A percentile compares a stretch with the other conserved stretches of the same genome.
These are phyloP conservation scores for Centroberyx gerrardi DNA, from an alignment of 2,797 vertebrate genomes.

Conservation along the genomic window DNA sequence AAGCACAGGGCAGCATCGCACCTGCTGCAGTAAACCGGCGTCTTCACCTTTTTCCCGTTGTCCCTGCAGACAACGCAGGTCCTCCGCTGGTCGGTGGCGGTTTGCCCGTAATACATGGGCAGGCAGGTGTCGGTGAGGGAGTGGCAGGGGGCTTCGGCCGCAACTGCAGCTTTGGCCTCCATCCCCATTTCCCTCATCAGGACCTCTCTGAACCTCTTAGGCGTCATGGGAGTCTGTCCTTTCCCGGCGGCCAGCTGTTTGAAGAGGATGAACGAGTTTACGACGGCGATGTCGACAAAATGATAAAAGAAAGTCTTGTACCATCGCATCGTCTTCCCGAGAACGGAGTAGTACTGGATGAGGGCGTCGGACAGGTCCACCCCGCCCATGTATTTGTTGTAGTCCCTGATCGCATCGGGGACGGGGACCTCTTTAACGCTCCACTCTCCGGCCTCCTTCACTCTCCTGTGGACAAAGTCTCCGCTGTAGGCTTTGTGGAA, in stretches of 20 bases:
- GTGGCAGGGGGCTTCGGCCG: neutral
- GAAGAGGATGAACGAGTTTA: conserved; percentile 28
- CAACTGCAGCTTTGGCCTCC: neutral
- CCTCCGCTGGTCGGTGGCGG: neutral
- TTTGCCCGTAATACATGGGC: neutral
- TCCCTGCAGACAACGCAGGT: neutral
- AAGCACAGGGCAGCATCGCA: conserved; percentile 11
- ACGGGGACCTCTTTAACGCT: conserved; percentile 10
- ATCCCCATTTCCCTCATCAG: neutral
- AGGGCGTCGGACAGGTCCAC: conserved; percentile 32
- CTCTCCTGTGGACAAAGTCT: neutral
- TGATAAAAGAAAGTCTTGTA: conserved; percentile 29
- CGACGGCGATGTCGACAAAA: conserved; percentile 32
- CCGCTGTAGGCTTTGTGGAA: conserved; percentile 11
- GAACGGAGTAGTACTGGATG: conserved; percentile 34
- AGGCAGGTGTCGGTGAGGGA: neutral
- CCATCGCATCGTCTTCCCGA: conserved; percentile 44
- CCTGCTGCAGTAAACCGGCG: neutral
- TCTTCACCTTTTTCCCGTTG: neutral
- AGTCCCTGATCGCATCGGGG: conserved; percentile 40
- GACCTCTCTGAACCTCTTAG: neutral
- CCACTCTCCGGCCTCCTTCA: conserved; percentile 14
- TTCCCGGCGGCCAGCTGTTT: neutral
- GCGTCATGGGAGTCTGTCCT: conserved; percentile 12
- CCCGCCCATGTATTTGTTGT: conserved; percentile 29